Percentiles rank a stretch among this genome's conserved stretches.
Evolutionary conservation across 2,888 invertebrate genomes (phyloP).

Genomic region (Byasa hedistus): DNA sequence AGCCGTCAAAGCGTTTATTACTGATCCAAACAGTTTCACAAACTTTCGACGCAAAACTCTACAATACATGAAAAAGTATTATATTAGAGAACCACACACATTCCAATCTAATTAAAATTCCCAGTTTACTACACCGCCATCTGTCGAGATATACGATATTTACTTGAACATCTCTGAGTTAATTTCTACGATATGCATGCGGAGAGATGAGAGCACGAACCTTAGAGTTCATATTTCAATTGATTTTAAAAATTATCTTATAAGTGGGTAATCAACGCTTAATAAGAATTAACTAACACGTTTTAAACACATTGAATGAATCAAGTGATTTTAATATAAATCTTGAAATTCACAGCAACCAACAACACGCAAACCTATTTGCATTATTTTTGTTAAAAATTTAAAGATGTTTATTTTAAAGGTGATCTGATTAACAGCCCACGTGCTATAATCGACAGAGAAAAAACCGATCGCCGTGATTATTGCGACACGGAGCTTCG

Average conservation of each 20-base stretch:
- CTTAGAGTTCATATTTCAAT: too few species aligned
- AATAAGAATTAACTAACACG: too few species aligned
- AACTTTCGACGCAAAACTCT: too few species aligned
- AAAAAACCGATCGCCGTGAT: constrained; percentile 30
- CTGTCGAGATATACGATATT: not conserved
- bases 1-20: too few species aligned
- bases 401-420: not conserved
- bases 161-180: constrained; percentile 4
- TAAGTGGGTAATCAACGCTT: too few species aligned
- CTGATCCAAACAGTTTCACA: too few species aligned
- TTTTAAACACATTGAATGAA: not conserved
- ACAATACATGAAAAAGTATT: too few species aligned
- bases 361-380: not conserved
- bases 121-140: not conserved
- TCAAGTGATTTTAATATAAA: not conserved
- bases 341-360: not conserved
- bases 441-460: constrained; percentile 16
- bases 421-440: constrained; percentile 22
- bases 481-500: constrained; percentile 35
- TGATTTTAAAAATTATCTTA: too few species aligned
- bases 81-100: too few species aligned
- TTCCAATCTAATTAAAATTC: not conserved
- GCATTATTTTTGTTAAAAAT: not conserved
- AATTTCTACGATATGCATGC: not conserved
- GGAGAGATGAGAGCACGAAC: not conserved